Percentiles rank a stretch among this genome's conserved stretches.
Evolutionary conservation across 2,888 invertebrate genomes (phyloP).

Genomic region (Orthonevra nobilis): DNA sequence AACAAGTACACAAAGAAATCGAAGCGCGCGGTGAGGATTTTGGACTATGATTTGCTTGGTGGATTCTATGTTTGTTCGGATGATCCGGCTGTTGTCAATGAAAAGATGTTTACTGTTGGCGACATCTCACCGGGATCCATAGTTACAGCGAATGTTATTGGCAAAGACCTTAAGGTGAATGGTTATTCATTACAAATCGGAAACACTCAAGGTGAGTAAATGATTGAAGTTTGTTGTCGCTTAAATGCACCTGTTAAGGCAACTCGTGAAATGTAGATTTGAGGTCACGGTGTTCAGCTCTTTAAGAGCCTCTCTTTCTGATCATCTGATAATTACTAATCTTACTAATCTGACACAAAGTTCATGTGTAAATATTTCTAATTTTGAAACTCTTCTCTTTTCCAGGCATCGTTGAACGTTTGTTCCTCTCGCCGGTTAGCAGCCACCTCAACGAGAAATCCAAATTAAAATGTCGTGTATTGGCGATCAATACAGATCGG

Average conservation of each 20-base stretch:
- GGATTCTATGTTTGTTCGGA: constrained; percentile 85
- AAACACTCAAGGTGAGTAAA: constrained; percentile 80
- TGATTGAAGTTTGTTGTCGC: not conserved
- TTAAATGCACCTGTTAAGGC: too few relatives aligned
- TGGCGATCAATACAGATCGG: constrained; percentile 80
- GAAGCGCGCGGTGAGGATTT: constrained; percentile 82
- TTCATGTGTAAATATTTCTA: too few relatives aligned
- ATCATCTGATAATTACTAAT: too few relatives aligned
- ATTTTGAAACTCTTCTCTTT: constrained; percentile 13
- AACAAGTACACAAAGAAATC: constrained; percentile 78
- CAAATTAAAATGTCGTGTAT: constrained; percentile 83
- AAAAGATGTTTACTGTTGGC: constrained; percentile 82
- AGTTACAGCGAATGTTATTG: constrained; percentile 81
- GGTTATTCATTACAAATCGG: constrained; percentile 82
- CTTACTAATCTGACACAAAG: too few relatives aligned
- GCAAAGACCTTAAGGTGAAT: constrained; percentile 80
- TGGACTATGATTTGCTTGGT: constrained; percentile 85
- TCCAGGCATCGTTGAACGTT: constrained; percentile 82
- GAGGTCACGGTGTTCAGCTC: too few relatives aligned
- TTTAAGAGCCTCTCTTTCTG: too few relatives aligned
- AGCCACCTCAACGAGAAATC: constrained; percentile 83
- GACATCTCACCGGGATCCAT: constrained; percentile 82
- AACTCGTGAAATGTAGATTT: too few relatives aligned
- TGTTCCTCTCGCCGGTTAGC: constrained; percentile 81
- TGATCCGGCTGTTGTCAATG: constrained; percentile 82